Evolutionary conservation across 2,113 vertebrate genomes (phyloP), one percentile per base, ranked within the genome.

Genomic region (Philantomba maxwellii): DNA sequence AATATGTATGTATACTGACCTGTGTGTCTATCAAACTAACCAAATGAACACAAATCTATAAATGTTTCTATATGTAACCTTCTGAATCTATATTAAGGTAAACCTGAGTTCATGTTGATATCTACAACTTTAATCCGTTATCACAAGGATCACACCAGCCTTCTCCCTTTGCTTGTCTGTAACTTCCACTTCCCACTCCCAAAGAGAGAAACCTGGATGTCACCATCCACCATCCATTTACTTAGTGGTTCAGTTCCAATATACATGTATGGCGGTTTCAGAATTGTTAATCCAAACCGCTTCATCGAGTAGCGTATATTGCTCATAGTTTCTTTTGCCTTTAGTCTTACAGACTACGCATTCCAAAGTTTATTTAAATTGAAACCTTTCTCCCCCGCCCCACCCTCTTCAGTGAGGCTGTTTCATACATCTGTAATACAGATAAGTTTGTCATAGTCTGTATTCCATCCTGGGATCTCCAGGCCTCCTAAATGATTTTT

Each of bases 301-400:
- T 88, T 88, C 60, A 93, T 64, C 70, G 21, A 23, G 70, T 21
- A n/a, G 51, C 49, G 2, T 5, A 33, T 43, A 66, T 33, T 15
- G 4, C 5, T 17, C 28, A 77, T 7, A 23, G 21, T 33, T 94
- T 62, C 89, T 78, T 87, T 58, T 25, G 26, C 12, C 23, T 39
- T 80, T 28, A 21, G n/a, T 82, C 39, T 82, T 88, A 70, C 5
- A 91, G 64, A 75, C 28, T 49, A 49, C 30, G 53, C 33, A 92
- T 77, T 94, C 73, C 92, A 77, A 92, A 66, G 55, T 95, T 95
- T 9, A 43, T n/a, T 89, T 90, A 94, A 89, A 30, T 53, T 43
- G 58, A 70, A 82, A 80, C 45, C 15, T 47, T 13, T 4, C 1
- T 9, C 7, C 33, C 30, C 47, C 5, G 7, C 30, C 0, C 23